These are phyloP conservation scores for Brassicogethes aeneus DNA, from an alignment of 2,888 invertebrate genomes.

Conservation along the genomic window DNA sequence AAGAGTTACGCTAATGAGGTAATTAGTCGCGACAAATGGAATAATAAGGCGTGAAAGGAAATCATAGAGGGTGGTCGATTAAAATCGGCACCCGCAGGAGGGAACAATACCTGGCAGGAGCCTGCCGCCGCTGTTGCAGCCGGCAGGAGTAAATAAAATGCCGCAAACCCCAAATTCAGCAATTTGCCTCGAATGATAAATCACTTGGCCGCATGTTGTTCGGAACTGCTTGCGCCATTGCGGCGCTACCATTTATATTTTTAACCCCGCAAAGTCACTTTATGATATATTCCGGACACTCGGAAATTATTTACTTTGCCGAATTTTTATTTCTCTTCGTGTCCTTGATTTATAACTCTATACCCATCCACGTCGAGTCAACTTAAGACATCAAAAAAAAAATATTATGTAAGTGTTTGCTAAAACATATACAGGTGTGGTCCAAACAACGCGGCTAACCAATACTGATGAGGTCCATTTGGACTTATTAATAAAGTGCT, in stretches of 20 bases:
- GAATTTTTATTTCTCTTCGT: conserved; percentile 1
- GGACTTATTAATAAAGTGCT: no score
- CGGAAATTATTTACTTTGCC: conserved; percentile 20
- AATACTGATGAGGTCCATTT: no score
- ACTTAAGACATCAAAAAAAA: no score
- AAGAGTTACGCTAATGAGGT: conserved; percentile 7
- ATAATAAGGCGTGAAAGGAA: conserved; percentile 14
- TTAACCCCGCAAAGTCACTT: conserved; percentile 29
- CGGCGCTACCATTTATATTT: conserved; percentile 31
- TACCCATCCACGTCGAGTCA: no score
- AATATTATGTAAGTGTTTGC: no score
- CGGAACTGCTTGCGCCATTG: conserved; percentile 18
- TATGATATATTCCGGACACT: conserved; percentile 29
- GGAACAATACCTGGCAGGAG: conserved; percentile 15
- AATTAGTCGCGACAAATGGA: conserved; percentile 28
- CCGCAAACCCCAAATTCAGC: conserved; percentile 41
- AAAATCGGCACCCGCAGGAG: conserved; percentile 2
- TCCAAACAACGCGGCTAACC: no score
- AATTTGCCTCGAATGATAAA: conserved; percentile 42
- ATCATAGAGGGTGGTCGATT: conserved; percentile 5
- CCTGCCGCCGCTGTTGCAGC: conserved; percentile 2
- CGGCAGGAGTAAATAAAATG: conserved; percentile 36
- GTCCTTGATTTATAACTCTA: no score
- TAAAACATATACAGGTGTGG: no score
- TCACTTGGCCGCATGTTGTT: conserved; percentile 39